Conservation (phyloP, 2,113 vertebrate species). For the Rhinolophus ferrumequinum region DNA sequence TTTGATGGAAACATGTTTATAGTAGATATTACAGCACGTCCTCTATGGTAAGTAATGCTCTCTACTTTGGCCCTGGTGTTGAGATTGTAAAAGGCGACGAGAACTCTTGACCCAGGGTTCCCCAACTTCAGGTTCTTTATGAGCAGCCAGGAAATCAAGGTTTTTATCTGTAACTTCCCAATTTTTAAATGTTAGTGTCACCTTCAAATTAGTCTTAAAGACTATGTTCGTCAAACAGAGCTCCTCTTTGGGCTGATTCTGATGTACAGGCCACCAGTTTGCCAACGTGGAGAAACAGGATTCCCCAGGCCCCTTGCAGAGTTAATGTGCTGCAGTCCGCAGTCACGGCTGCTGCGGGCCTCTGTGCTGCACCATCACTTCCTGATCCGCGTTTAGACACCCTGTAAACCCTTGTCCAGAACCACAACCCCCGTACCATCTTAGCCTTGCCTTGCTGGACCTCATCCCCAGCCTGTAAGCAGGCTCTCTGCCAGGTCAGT, state of each 20-base stretch:
- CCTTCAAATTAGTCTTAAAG: conserved; percentile 1
- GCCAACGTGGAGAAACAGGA: background rate
- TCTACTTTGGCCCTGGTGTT: background rate
- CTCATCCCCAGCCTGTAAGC: background rate
- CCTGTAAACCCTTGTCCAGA: background rate
- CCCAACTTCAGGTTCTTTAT: background rate
- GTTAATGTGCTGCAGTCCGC: background rate
- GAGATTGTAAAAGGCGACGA: background rate
- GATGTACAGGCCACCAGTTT: background rate
- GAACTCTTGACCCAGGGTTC: background rate
- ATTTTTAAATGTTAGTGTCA: background rate
- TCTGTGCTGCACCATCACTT: background rate
- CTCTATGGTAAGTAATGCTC: background rate
- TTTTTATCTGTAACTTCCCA: background rate
- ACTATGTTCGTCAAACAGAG: background rate
- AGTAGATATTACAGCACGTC: too few relatives aligned
- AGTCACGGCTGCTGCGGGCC: background rate
- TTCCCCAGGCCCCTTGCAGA: background rate
- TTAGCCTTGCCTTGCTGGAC: background rate
- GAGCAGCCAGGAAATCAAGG: background rate
- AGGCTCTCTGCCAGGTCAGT: background rate
- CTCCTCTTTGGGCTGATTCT: background rate
- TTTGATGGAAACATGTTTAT: background rate
- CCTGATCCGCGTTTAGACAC: background rate
- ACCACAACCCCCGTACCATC: background rate